Conservation (phyloP, 2,888 invertebrate genomes). For the Neoitamus cyanurus region DNA sequence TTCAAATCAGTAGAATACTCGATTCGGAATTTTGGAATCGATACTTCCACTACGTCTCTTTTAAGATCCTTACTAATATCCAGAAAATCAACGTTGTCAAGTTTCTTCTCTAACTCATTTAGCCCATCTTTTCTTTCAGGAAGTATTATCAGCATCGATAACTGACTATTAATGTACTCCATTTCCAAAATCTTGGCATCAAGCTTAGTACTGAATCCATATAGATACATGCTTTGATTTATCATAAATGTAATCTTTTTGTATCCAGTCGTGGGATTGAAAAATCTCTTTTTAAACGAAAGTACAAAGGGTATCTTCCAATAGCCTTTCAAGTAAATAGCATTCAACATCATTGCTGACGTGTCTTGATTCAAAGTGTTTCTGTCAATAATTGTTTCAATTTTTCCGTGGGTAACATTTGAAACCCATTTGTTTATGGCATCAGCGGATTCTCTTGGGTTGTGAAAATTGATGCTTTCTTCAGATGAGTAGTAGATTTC, state of each 20-base stretch:
- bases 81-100: slow-evolving; percentile 70
- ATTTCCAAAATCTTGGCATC: slow-evolving; percentile 75
- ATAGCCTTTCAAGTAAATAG: slow-evolving; percentile 85
- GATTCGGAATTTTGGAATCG: slow-evolving; percentile 85
- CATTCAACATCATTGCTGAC: slow-evolving; percentile 82
- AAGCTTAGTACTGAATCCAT: slow-evolving; percentile 71
- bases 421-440: slow-evolving; percentile 86
- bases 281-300: slow-evolving; percentile 65
- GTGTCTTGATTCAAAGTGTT: slow-evolving; percentile 70
- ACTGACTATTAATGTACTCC: slow-evolving; percentile 75
- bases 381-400: slow-evolving; percentile 77
- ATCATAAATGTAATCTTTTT: slow-evolving; percentile 69
- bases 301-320: slow-evolving; percentile 78
- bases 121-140: slow-evolving; percentile 78
- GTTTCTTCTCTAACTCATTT: slow-evolving; percentile 70
- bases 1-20: slow-evolving; percentile 77
- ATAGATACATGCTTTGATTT: slow-evolving; percentile 69
- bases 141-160: slow-evolving; percentile 81
- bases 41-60: slow-evolving; percentile 69
- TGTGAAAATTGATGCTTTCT: slow-evolving; percentile 73
- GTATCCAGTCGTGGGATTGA: background rate
- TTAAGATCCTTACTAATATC: slow-evolving; percentile 67
- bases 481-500: slow-evolving; percentile 75
- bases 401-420: slow-evolving; percentile 82
- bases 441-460: slow-evolving; percentile 59